phyloP scores from a whole-genome alignment of 2,797 vertebrate genomes.

The Parauchenoglanis ngamensis region DNA sequence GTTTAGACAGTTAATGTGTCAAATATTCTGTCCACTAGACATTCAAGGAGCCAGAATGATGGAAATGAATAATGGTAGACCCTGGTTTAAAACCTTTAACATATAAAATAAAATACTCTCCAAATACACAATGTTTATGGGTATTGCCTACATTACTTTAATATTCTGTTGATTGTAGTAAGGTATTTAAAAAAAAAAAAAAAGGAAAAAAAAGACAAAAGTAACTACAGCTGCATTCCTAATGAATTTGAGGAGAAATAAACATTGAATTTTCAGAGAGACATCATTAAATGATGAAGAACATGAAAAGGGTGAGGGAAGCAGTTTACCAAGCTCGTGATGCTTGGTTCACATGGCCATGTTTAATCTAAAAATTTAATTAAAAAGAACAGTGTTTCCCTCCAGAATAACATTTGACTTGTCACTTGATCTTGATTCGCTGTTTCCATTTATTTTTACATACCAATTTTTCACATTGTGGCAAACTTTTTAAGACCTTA shows the following conservation, averaged over 20 bases:
- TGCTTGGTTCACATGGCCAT: constrained; percentile 59
- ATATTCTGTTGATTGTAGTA: not conserved
- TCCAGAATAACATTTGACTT: constrained; percentile 59
- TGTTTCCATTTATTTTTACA: constrained; percentile 45
- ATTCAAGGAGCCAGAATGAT: not conserved
- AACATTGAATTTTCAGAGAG: not conserved
- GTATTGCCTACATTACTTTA: not conserved
- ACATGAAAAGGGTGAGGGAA: constrained; percentile 26
- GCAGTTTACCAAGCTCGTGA: constrained; percentile 57
- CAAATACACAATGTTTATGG: too few relatives aligned
- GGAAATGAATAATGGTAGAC: not conserved
- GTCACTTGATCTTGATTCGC: constrained; percentile 66
- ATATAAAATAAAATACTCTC: not conserved
- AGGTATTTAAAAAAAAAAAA: not conserved
- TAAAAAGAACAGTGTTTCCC: constrained; percentile 59
- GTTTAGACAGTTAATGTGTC: not conserved
- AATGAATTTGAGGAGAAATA: not conserved
- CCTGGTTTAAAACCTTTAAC: constrained; percentile 64
- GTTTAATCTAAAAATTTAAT: constrained; percentile 67
- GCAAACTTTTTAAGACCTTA: not conserved
- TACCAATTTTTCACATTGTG: not conserved
- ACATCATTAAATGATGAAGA: not conserved
- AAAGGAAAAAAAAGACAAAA: not conserved
- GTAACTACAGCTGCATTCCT: not conserved
- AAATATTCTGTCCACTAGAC: not conserved